A percentile compares a stretch with the other conserved stretches of the same genome.
phyloP scores from a whole-genome alignment of 2,888 invertebrate species.

The Rhagium mordax region DNA sequence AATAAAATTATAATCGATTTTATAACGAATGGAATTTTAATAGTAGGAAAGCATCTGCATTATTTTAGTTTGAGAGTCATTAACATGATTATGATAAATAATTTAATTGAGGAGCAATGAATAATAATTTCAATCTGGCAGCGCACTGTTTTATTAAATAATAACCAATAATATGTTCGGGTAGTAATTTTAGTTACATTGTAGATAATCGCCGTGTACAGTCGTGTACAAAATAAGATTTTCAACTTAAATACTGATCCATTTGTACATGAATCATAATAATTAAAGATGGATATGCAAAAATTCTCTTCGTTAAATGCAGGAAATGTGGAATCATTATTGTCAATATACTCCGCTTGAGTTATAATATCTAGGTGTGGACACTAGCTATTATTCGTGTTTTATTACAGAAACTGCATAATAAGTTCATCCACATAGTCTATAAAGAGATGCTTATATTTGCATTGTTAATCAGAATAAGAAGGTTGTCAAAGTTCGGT shows the following conservation, averaged over 20 bases:
- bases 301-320: too few relatives aligned
- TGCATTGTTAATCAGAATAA: too few relatives aligned
- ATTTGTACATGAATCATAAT: background rate
- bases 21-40: conserved; percentile 25
- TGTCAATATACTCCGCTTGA: too few relatives aligned
- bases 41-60: conserved; percentile 21
- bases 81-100: conserved; percentile 27
- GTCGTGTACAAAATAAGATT: too few relatives aligned
- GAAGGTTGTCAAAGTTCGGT: too few relatives aligned
- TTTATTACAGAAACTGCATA: too few relatives aligned
- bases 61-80: conserved; percentile 13
- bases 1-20: conserved; percentile 34
- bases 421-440: too few relatives aligned
- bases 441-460: too few relatives aligned
- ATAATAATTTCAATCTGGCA: background rate
- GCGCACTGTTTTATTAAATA: background rate
- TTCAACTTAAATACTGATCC: too few relatives aligned
- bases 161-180: background rate
- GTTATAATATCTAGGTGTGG: too few relatives aligned
- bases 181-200: background rate
- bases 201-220: background rate
- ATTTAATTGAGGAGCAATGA: conserved; percentile 13
- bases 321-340: too few relatives aligned
- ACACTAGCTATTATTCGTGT: too few relatives aligned
- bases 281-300: background rate